Conservation (phyloP, 2,888 invertebrate species). For the Anoplius nigerrimus region DNA sequence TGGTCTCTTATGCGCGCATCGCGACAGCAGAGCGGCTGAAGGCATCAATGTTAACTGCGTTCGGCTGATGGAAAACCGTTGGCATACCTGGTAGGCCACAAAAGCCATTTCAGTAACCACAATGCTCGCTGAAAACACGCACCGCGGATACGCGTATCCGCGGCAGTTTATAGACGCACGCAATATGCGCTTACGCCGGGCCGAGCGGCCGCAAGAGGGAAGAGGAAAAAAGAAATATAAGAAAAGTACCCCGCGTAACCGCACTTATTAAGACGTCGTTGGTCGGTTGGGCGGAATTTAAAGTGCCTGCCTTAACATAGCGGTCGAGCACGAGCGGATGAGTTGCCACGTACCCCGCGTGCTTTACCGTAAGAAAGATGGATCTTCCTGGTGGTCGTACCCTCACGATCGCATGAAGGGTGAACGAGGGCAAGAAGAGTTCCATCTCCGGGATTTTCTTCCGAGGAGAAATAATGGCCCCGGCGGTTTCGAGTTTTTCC, state of each 20-base stretch:
- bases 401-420: slow-evolving; percentile 7
- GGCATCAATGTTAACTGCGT: slow-evolving; percentile 63
- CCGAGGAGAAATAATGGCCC: too few relatives aligned
- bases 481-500: too few relatives aligned
- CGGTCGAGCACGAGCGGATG: slow-evolving; percentile 55
- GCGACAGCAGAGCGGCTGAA: slow-evolving; percentile 33
- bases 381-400: slow-evolving; percentile 27
- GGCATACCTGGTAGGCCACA: slow-evolving; percentile 65
- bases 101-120: slow-evolving; percentile 71
- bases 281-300: slow-evolving; percentile 61
- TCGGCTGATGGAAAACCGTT: slow-evolving; percentile 60
- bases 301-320: slow-evolving; percentile 54
- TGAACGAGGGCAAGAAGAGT: not conserved
- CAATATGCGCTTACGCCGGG: slow-evolving; percentile 59
- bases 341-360: slow-evolving; percentile 24
- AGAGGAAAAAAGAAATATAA: slow-evolving; percentile 32
- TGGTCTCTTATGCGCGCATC: slow-evolving; percentile 3
- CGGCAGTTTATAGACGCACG: slow-evolving; percentile 50
- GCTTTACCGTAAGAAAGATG: slow-evolving; percentile 30
- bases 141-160: slow-evolving; percentile 45
- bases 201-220: slow-evolving; percentile 34
- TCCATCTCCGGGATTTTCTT: too few relatives aligned
- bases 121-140: slow-evolving; percentile 64
- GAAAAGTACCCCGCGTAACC: slow-evolving; percentile 66
- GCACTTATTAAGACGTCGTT: slow-evolving; percentile 73